phyloP scores from a whole-genome alignment of 2,797 vertebrate species.

The Chiroxiphia lanceolata region DNA sequence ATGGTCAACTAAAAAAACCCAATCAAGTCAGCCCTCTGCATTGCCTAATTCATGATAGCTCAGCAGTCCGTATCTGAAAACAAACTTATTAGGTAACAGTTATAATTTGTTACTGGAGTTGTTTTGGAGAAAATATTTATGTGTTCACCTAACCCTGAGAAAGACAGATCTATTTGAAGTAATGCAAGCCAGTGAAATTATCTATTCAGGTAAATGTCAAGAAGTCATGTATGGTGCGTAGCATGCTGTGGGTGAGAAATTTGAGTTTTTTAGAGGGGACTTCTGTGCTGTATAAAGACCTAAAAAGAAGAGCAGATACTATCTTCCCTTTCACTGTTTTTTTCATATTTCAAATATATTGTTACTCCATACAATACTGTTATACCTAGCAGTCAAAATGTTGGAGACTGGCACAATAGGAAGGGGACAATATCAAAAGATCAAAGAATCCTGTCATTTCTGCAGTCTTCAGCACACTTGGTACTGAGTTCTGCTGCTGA shows the following conservation, averaged over 20 bases:
- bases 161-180: background rate
- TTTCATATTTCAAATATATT: background rate
- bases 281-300: background rate
- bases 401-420: background rate
- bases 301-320: background rate
- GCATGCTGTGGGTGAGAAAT: background rate
- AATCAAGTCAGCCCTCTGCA: background rate
- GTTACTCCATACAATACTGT: background rate
- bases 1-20: background rate
- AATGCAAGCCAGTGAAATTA: background rate
- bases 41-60: background rate
- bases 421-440: background rate
- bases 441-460: background rate
- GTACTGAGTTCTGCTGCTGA: background rate
- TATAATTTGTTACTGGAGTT: background rate
- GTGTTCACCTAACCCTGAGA: background rate
- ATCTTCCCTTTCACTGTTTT: background rate
- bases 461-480: background rate
- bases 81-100: background rate
- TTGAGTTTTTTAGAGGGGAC: background rate
- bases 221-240: accelerated
- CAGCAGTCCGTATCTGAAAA: background rate
- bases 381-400: background rate
- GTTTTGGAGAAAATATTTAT: background rate
- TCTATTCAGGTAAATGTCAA: background rate